Base-by-base conservation (phyloP, 1,140 invertebrate species). In the Samia ricini region DNA sequence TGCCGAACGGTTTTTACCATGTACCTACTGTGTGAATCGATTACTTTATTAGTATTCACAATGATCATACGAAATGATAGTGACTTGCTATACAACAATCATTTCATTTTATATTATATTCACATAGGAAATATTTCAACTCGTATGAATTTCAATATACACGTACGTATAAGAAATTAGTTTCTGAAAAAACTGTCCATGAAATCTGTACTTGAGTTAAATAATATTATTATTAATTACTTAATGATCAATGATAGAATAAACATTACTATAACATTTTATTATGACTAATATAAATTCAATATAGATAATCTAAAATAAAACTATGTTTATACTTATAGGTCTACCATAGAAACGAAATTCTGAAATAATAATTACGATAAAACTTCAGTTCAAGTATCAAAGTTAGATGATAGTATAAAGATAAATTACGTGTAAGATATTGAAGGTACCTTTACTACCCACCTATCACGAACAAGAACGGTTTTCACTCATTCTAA, bases 1-100 rank as follows among this genome's bases (percentile, higher is more conserved):
- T 65, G 56, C 66, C 60, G 29, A 23, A 7, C 29, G 19, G 49
- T 50, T 29, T 58, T 66, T 61, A 65, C 52, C 21, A 21, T 5
- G 7, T 55, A 55, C 18, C n/a, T n/a, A n/a, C n/a, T n/a, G n/a
- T 24, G 52, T 24, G 18, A 55, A 24, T 55, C 52, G 10, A 55
- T 55, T 55, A 55, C 24, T 24, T 55, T 55, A 55, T 55, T 21
- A 55, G 33, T 1, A 42, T 42, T 42, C 12, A 1, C 33, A 42
- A 42, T 15, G 26, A 26, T 42, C 33, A 42, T 42, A 42, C 33
- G n/a, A 26, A 26, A 15, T 42, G 33, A 42, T 42, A 15, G 33
- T 15, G 33, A 10, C 2, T 15, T 7, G 33, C n/a, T n/a, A n/a
- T n/a, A n/a, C n/a, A n/a, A 42, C 33, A 42, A 12, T 42, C 10